A percentile compares a stretch with the other conserved stretches of the same genome.
phyloP scores from a whole-genome alignment of 2,888 invertebrate species.

The Panzeria rudis region DNA sequence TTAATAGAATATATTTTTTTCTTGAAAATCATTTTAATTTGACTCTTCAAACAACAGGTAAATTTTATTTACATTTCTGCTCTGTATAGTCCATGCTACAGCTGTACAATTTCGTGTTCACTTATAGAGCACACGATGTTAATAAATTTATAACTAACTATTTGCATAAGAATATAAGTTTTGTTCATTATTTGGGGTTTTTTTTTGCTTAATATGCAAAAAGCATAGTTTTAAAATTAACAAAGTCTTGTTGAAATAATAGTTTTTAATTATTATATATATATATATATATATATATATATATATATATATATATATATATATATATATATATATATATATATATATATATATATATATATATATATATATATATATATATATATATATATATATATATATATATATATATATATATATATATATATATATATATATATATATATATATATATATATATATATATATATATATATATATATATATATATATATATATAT shows the following conservation, averaged over 20 bases:
- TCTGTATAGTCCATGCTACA: not conserved
- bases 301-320: no score
- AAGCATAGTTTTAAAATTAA: slow-evolving; percentile 57
- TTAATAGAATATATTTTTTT: not conserved
- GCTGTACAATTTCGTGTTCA: not conserved
- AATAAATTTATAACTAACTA: slow-evolving; percentile 2
- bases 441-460: no score
- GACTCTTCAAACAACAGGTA: slow-evolving; percentile 18
- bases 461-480: no score
- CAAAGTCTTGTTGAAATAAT: slow-evolving; percentile 44
- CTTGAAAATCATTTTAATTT: not conserved
- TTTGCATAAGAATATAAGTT: slow-evolving; percentile 49
- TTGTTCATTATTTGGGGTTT: slow-evolving; percentile 9
- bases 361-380: no score
- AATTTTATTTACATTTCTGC: slow-evolving; percentile 40
- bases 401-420: no score
- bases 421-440: no score
- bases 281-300: no score
- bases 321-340: no score
- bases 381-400: no score
- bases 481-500: no score
- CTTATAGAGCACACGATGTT: not conserved
- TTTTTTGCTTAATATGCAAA: slow-evolving; percentile 77
- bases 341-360: no score
- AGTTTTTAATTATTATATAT: slow-evolving; percentile 26